phyloP scores from a whole-genome alignment of 2,888 invertebrate species.

The Iphiclides podalirius region DNA sequence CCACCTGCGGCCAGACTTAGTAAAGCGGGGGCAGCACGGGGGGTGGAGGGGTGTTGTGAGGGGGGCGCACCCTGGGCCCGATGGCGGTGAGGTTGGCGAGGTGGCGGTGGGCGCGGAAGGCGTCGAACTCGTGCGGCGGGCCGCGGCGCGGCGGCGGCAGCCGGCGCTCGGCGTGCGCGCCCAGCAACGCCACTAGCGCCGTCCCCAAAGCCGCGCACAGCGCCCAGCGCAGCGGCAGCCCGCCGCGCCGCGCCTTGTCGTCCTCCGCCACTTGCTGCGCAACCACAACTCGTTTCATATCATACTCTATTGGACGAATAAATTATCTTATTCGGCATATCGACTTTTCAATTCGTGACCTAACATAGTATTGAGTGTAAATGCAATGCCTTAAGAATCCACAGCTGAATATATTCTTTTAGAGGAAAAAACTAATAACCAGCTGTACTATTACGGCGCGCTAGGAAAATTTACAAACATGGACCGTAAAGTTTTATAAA shows the following conservation, averaged over 20 bases:
- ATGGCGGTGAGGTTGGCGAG: constrained; percentile 82
- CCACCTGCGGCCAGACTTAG: constrained; percentile 43
- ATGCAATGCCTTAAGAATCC: too few species aligned
- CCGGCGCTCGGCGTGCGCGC: constrained; percentile 76
- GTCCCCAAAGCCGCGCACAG: constrained; percentile 70
- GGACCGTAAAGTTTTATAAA: too few species aligned
- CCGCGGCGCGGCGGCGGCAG: constrained; percentile 70
- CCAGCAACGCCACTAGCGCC: constrained; percentile 71
- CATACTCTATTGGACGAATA: too few species aligned
- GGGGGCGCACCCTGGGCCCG: constrained; percentile 74
- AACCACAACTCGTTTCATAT: not conserved
- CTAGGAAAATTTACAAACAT: too few species aligned
- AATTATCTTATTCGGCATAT: too few species aligned
- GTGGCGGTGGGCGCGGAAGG: constrained; percentile 83
- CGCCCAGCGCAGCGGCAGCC: constrained; percentile 52
- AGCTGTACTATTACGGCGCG: too few species aligned
- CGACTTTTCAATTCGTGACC: too few species aligned
- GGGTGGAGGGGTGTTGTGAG: too few species aligned
- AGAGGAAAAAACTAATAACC: too few species aligned
- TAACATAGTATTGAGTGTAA: too few species aligned
- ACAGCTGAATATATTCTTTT: too few species aligned
- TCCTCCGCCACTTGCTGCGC: not conserved
- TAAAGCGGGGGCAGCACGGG: too few species aligned
- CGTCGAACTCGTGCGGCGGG: constrained; percentile 53
- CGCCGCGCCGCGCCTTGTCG: constrained; percentile 20